Evolutionary conservation across 53 echinoderm and acorn worm species (phyloP).

Genomic region (Apostichopus leukothele): DNA sequence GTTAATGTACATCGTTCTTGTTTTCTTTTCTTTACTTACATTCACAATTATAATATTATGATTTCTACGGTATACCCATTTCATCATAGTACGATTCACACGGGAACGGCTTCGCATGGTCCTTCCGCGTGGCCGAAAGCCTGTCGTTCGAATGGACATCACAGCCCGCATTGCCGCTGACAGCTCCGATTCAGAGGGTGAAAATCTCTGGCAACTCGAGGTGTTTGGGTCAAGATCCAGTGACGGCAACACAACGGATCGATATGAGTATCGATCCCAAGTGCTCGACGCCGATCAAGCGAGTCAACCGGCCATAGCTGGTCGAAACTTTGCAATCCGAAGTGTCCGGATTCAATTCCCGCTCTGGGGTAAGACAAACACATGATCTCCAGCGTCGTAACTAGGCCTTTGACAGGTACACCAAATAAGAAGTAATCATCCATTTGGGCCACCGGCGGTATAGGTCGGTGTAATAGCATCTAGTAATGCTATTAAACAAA

Average conservation of each 20-base stretch:
- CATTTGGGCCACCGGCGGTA: no score
- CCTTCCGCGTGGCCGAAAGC: constrained; percentile 11
- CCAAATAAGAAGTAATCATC: no score
- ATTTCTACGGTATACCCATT: no score
- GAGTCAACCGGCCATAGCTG: not conserved
- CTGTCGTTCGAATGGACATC: constrained; percentile 12
- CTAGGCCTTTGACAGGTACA: no score
- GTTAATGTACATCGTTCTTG: no score
- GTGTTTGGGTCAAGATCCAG: constrained; percentile 11
- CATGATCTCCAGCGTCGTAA: no score
- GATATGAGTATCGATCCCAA: not conserved
- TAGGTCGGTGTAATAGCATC: no score
- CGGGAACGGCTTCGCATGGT: not conserved
- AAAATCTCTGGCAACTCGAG: constrained; percentile 19
- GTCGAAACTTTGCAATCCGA: constrained; percentile 5
- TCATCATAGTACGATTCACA: not conserved
- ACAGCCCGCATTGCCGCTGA: not conserved
- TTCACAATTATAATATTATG: no score
- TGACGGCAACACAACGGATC: not conserved
- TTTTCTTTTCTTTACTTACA: no score
- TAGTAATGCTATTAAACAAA: no score
- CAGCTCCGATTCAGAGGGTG: not conserved
- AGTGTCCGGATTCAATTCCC: constrained; percentile 11
- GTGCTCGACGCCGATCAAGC: not conserved
- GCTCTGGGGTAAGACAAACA: not conserved